Base-by-base conservation (phyloP, 2,888 invertebrate species). In the Lissocephala sabroskyi region DNA sequence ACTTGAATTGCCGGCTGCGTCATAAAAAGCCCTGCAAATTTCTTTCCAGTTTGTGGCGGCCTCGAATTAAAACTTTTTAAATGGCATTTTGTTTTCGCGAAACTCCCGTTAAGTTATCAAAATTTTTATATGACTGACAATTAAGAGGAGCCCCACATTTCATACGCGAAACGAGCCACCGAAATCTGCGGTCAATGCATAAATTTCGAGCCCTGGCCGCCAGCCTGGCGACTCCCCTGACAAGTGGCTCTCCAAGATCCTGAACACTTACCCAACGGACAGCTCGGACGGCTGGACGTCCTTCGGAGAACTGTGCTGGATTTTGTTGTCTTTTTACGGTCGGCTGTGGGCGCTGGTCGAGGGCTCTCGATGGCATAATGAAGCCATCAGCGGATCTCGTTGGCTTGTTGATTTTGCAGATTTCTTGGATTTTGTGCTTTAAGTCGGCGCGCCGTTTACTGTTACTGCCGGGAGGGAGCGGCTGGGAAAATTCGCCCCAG, bases 251-350 rank as follows among this genome's bases (percentile, higher is more conserved):
- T 73, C 45, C 33, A 63, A 56, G 54, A 74, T 70, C 66, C 70
- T 64, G 70, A 64, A 66, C 29, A 57, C 66, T 68, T 66, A 62
- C n/a, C n/a, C n/a, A n/a, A n/a, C n/a, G n/a, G n/a, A n/a, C n/a
- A n/a, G n/a, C n/a, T n/a, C n/a, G n/a, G n/a, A n/a, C n/a, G n/a
- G n/a, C n/a, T n/a, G n/a, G n/a, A 7, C 23, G 7, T 23, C 23
- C 7, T 23, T 23, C 4, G 23, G 23, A 23, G 7, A 23, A 23
- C 7, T 23, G 23, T 23, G 3, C 7, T 23, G 4, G 3, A 5
- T 35, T 17, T 10, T 50, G 53, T 67, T 47, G 46, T 33, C 52
- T 49, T 65, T 26, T 17, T 17, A 49, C 35, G 5, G 2, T 3
- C 36, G 49, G 10, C 33, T 42, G 13, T 46, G 33, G 13, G 29